Conservation (phyloP, 2,888 invertebrate genomes). For the Thumatha senex region DNA sequence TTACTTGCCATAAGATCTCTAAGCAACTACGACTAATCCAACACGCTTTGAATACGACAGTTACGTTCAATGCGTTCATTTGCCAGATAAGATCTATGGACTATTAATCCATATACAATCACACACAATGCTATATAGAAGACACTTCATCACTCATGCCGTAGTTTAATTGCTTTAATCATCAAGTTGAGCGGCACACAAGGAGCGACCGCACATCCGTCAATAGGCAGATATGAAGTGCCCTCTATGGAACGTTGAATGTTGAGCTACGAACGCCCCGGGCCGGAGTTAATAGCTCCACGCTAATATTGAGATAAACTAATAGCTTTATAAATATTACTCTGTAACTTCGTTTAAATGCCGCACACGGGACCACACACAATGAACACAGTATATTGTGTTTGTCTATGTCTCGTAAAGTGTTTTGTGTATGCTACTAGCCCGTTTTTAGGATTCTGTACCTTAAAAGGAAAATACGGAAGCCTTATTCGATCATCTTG, state of each 20-base stretch:
- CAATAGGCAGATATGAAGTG: slow-evolving; percentile 54
- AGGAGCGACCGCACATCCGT: slow-evolving; percentile 50
- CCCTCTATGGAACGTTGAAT: slow-evolving; percentile 22
- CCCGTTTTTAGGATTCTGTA: too few relatives aligned
- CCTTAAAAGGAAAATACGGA: too few relatives aligned
- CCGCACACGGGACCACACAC: slow-evolving; percentile 50
- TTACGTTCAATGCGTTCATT: slow-evolving; percentile 10
- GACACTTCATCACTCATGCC: slow-evolving; percentile 53
- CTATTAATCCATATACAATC: slow-evolving; percentile 19
- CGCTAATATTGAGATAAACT: slow-evolving; percentile 68
- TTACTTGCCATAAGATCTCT: neutral
- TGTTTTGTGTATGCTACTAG: too few relatives aligned
- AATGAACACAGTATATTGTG: slow-evolving; percentile 28
- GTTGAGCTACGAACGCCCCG: slow-evolving; percentile 25
- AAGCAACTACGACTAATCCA: slow-evolving; percentile 12
- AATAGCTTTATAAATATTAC: slow-evolving; percentile 67
- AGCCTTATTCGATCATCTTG: too few relatives aligned
- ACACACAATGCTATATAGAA: slow-evolving; percentile 35
- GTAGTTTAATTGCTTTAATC: slow-evolving; percentile 59
- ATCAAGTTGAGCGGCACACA: slow-evolving; percentile 42
- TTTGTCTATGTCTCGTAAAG: slow-evolving; percentile 19
- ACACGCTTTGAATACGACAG: slow-evolving; percentile 14
- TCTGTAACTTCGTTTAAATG: slow-evolving; percentile 55
- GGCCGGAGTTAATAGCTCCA: slow-evolving; percentile 56
- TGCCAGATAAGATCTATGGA: slow-evolving; percentile 14